Base-by-base conservation (phyloP, 2,797 vertebrate species). In the Scleropages formosus region DNA sequence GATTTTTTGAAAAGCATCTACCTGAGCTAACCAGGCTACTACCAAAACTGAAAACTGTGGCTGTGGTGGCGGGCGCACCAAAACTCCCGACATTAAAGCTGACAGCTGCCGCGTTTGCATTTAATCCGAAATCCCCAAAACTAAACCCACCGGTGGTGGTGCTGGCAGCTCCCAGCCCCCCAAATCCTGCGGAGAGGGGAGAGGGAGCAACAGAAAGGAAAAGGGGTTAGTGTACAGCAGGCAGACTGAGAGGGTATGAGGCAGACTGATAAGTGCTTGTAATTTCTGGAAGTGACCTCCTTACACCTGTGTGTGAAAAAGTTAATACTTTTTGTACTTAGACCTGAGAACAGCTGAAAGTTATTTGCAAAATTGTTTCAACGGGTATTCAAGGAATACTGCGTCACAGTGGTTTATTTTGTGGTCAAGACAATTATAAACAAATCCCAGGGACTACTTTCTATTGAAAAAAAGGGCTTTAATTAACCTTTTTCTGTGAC, bases 121-220 rank as follows among this genome's bases (percentile, higher is more conserved):
- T 92, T 95, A 98, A 93, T 89, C 95, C 96, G 83, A 98, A 95
- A 89, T 95, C 96, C 93, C 96, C 95, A 95, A 98, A 98, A 96
- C 94, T 97, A 95, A 98, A 97, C 91, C 95, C 96, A 94, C 94
- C 94, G 89, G 95, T 90, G 82, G 91, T 92, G 88, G 93, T 93
- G 94, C 89, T 94, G 92, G 93, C 93, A 82, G 95, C 89, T 92
- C 96, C 96, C 89, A 98, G 94, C 91, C 95, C 96, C 94, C 95
- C 96, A 94, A 98, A 98, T 95, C 96, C 96, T 99, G 93, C 91
- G 85, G 83, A 90, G 92, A 82, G 84, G 87, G 86, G 84, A 89
- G 89, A 90, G 89, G 89, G 87, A 94, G 90, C 93, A 85, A 89
- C 89, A 91, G 87, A 87, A 84, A 89, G 80, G 83, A 93, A 83